Base-by-base conservation (phyloP, 2,888 invertebrate species). In the Acanthoscelides obtectus region DNA sequence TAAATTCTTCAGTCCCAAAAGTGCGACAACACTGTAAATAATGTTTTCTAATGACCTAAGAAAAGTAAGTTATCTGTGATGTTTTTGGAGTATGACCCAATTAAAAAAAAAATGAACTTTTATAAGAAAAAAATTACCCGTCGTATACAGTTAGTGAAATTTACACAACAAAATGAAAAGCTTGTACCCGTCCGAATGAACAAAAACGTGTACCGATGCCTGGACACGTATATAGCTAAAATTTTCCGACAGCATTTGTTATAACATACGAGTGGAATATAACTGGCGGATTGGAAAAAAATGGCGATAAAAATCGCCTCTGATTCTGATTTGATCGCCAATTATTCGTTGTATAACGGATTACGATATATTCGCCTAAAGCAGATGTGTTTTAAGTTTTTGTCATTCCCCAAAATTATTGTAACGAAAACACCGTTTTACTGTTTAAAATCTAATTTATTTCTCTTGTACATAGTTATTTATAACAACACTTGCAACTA, bases 21-120 rank as follows among this genome's bases (percentile, higher is more conserved):
- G 45, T 45, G 45, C 45, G 45, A 45, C 45, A 45, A 45, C 45
- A 45, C 45, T 66, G 22, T 66, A 21, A n/a, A 45, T 70, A 71
- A 75, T 74, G 71, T 72, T 74, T 75, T 77, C 73, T 77, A 69
- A 77, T 78, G 75, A 78, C 79, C 79, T 79, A 79, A 79, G 79
- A 79, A 76, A 77, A 78, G 79, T 78, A 79, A 78, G 75, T 78
- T 79, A 78, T 79, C 79, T 79, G 79, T 79, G 79, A 79, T 79
- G 79, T 79, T 77, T 76, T 76, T 76, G 77, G 76, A 76, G 76
- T 76, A 74, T 73, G 72, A 77, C 77, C 73, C 75, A 76, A 76
- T 74, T 75, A 72, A 76, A 75, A 75, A 72, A 72, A 66, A 69
- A 71, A 69, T 25, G 22, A 70, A 70, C 72, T 73, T 75, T 75